phyloP scores from a whole-genome alignment of 2,797 vertebrate species.

The Simalia tracyae region DNA sequence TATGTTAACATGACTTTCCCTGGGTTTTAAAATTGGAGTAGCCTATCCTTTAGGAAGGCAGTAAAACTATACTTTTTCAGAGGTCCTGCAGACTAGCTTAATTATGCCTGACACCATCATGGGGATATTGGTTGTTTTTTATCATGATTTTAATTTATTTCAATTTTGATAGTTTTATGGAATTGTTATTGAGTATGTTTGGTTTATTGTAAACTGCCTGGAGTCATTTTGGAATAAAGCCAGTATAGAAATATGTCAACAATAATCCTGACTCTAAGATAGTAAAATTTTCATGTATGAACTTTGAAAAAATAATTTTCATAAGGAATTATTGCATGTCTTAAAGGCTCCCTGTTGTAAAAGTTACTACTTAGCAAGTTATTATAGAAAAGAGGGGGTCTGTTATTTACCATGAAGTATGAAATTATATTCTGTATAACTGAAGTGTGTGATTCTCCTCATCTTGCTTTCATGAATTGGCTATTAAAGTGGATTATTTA shows the following conservation, averaged over 20 bases:
- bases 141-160: background rate
- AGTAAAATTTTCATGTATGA: background rate
- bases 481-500: background rate
- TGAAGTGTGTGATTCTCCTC: background rate
- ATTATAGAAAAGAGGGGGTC: background rate
- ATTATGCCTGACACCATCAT: background rate
- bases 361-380: background rate
- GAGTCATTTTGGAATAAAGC: background rate
- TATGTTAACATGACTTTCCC: background rate
- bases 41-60: background rate
- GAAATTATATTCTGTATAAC: background rate
- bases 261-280: background rate
- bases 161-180: background rate
- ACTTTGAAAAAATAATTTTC: background rate
- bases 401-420: background rate
- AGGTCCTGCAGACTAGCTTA: background rate
- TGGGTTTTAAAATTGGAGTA: background rate
- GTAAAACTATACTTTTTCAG: background rate
- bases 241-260: background rate
- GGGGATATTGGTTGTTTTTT: background rate
- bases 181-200: background rate
- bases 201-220: background rate
- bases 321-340: background rate
- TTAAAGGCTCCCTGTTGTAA: background rate
- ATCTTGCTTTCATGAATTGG: background rate